Base-by-base conservation (phyloP, 2,888 invertebrate species). In the Hydroisotoma schaefferi region DNA sequence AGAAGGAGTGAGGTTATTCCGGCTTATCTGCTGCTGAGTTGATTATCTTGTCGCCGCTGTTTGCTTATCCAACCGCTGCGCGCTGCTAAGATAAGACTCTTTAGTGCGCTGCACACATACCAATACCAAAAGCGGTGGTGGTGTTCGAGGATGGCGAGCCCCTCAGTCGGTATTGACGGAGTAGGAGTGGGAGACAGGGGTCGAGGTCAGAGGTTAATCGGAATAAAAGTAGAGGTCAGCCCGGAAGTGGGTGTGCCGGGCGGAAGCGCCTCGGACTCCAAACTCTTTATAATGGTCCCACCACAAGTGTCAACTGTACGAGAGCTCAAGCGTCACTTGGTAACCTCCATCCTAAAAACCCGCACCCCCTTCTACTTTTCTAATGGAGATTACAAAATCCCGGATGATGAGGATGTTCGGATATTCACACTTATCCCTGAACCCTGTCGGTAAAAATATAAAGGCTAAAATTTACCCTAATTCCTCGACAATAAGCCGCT, bases 391-490 rank as follows among this genome's bases (percentile, higher is more conserved):
- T 65, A 59, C 29, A 43, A 59, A 25, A 59, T 65, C 38, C 55
- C 56, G 2, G 65, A 65, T 12, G 62, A 62, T 23, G 65, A 65
- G 23, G 62, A 62, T 52, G 60, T 54, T 15, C 23, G 37, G 10
- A 62, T 65, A 10, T 65, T 65, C 29, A 56, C 62, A 2, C 23
- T 62, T 4, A 37, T 65, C 26, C 46, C 23, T 27, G 65, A 62
- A 26, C 59, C 62, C 8, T 65, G 65, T 59, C 47, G 59, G 65
- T 65, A 29, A 26, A 10, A n/a, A n/a, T 55, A 12, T 49, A 55
- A 18, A 59, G 51, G 25, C 28, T 22, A 23, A 57, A 54, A 20
- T 18, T 25, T 10, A 20, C 27, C 20, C 10, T 22, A 52, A 25
- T 37, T 18, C 8, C 8, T 43, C n/a, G n/a, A n/a, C n/a, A n/a